Evolutionary conservation across 1,140 invertebrate species (phyloP).

Genomic region (Galleria mellonella): DNA sequence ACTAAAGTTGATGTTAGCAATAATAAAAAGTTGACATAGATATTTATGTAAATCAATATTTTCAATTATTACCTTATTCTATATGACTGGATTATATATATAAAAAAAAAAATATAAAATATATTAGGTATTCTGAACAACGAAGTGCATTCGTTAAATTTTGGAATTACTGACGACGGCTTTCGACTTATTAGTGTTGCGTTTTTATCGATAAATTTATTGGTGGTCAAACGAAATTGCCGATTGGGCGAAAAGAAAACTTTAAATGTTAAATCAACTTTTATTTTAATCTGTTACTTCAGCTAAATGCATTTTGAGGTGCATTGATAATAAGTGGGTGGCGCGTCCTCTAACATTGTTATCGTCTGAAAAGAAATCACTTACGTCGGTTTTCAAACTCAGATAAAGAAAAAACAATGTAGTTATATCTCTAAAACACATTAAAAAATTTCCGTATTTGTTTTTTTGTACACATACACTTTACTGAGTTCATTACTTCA

Average conservation of each 20-base stretch:
- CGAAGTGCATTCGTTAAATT: constrained; percentile 19
- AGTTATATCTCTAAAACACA: constrained; percentile 26
- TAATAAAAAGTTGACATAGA: no score
- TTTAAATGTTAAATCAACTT: constrained; percentile 56
- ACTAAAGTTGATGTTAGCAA: no score
- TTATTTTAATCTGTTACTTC: constrained; percentile 42
- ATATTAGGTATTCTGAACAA: no score
- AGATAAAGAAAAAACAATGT: constrained; percentile 21
- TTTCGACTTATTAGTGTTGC: constrained; percentile 53
- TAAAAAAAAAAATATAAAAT: no score
- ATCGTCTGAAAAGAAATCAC: constrained; percentile 33
- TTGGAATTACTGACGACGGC: constrained; percentile 27
- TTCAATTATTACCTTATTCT: no score
- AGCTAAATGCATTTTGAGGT: constrained; percentile 54
- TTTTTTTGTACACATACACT: constrained; percentile 11
- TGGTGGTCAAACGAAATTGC: constrained; percentile 28
- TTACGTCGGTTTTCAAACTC: constrained; percentile 16
- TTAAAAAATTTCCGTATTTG: constrained; percentile 26
- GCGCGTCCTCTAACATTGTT: constrained; percentile 45
- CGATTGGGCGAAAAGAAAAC: constrained; percentile 35
- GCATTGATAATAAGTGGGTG: constrained; percentile 60
- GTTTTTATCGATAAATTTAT: constrained; percentile 63
- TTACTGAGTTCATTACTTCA: no score
- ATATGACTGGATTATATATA: no score
- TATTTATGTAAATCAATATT: no score